phyloP scores from a whole-genome alignment of 23 tunicate species.

The Corella eumyota region DNA sequence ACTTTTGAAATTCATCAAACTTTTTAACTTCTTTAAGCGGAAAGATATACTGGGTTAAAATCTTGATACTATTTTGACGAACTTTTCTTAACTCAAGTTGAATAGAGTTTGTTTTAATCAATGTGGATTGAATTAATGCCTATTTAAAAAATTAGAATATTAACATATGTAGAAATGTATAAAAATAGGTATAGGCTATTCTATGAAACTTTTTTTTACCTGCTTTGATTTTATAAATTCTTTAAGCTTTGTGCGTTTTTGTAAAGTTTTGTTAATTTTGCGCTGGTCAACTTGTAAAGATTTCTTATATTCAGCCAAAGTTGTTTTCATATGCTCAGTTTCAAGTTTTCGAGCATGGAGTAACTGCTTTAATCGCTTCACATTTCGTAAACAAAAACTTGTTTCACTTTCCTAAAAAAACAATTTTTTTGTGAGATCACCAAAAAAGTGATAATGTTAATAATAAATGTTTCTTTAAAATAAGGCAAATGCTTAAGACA shows the following conservation, averaged over 20 bases:
- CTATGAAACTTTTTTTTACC: too few relatives aligned
- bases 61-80: slow-evolving; percentile 3
- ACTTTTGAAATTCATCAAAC: not conserved
- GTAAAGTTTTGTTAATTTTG: not conserved
- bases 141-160: too few relatives aligned
- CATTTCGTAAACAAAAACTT: too few relatives aligned
- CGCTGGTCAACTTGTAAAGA: not conserved
- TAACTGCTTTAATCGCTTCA: slow-evolving; percentile 6
- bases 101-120: too few relatives aligned
- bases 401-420: slow-evolving; percentile 13
- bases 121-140: too few relatives aligned
- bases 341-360: slow-evolving; percentile 17
- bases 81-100: too few relatives aligned
- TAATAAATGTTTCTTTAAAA: too few relatives aligned
- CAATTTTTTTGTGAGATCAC: too few relatives aligned
- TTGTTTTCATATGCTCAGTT: slow-evolving; percentile 2
- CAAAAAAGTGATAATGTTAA: too few relatives aligned
- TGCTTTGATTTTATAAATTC: slow-evolving; percentile 22
- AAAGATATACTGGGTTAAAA: slow-evolving; percentile 27
- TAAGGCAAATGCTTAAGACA: too few relatives aligned
- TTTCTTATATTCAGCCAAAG: slow-evolving; percentile 6
- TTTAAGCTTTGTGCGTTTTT: slow-evolving; percentile 23
- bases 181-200: too few relatives aligned
- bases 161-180: too few relatives aligned
- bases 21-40: slow-evolving; percentile 23